A percentile compares a stretch with the other conserved stretches of the same genome.
These are phyloP conservation scores for Petrolisthes cinctipes DNA, from an alignment of 2,888 invertebrate species.

Conservation along the genomic window DNA sequence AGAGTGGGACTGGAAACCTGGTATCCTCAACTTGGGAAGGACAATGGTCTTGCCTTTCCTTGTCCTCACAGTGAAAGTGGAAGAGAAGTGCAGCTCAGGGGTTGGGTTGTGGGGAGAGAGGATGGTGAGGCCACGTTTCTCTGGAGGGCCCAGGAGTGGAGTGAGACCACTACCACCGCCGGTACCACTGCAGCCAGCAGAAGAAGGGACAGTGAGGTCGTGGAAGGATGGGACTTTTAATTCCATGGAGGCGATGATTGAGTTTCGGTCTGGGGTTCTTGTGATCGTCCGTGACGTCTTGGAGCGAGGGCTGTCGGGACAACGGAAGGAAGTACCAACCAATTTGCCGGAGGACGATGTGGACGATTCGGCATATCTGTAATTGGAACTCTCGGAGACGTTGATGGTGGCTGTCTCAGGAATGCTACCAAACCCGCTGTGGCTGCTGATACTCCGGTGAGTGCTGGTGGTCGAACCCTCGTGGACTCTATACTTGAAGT, in stretches of 20 bases:
- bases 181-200: conserved; percentile 9
- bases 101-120: conserved; percentile 84
- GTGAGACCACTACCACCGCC: conserved; percentile 28
- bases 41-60: conserved; percentile 81
- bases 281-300: conserved; percentile 28
- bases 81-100: conserved; percentile 75
- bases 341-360: conserved; percentile 19
- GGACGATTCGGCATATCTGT: conserved; percentile 39
- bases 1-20: conserved; percentile 68
- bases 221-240: conserved; percentile 59
- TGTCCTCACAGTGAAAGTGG: conserved; percentile 73
- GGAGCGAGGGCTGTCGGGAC: conserved; percentile 49
- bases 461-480: conserved; percentile 32
- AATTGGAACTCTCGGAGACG: conserved; percentile 38
- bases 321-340: conserved; percentile 43
- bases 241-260: conserved; percentile 64
- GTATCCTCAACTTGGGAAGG: conserved; percentile 81
- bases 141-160: conserved; percentile 60
- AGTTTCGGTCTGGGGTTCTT: conserved; percentile 58
- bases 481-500: conserved; percentile 45
- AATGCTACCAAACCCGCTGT: conserved; percentile 39
- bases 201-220: conserved; percentile 32
- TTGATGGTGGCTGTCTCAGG: conserved; percentile 30
- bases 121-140: conserved; percentile 79
- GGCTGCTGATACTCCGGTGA: neutral